A percentile compares a stretch with the other conserved stretches of the same genome.
These are phyloP conservation scores for Chlorodrepanis virens DNA, from an alignment of 2,113 vertebrate genomes.

Conservation along the genomic window DNA sequence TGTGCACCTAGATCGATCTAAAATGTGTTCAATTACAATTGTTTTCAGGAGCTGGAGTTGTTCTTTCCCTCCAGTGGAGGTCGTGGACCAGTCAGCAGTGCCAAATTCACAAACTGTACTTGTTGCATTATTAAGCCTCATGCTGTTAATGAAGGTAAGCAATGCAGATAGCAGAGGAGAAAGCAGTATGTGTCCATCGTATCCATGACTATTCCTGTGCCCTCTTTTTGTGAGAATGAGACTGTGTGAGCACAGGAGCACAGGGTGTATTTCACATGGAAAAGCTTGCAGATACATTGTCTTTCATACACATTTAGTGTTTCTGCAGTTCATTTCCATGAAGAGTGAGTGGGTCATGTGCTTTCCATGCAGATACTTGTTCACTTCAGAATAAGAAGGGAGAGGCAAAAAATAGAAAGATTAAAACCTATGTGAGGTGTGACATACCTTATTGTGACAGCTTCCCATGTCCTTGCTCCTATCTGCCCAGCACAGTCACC, in stretches of 20 bases:
- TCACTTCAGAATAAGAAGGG: neutral
- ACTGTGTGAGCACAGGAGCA: neutral
- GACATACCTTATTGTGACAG: neutral
- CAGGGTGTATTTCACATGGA: neutral
- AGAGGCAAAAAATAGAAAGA: neutral
- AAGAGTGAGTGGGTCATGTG: neutral
- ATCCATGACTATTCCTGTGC: neutral
- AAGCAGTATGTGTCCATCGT: neutral
- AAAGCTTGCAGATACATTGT: neutral
- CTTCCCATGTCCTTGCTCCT: neutral
- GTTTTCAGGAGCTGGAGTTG: slow-evolving; percentile 88
- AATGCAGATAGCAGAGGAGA: neutral
- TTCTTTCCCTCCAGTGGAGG: slow-evolving; percentile 91
- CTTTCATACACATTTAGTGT: neutral
- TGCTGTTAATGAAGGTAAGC: slow-evolving; percentile 85
- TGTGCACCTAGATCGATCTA: neutral
- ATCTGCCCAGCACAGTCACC: neutral
- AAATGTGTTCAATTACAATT: slow-evolving; percentile 37
- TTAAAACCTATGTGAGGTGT: neutral
- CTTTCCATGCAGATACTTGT: neutral
- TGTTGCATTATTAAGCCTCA: slow-evolving; percentile 94
- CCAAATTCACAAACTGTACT: slow-evolving; percentile 81
- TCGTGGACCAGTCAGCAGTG: slow-evolving; percentile 85
- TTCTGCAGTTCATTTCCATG: neutral
- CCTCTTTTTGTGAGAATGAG: neutral